Conservation (phyloP, 2,888 invertebrate genomes). For the Ophion obscuratus region DNA sequence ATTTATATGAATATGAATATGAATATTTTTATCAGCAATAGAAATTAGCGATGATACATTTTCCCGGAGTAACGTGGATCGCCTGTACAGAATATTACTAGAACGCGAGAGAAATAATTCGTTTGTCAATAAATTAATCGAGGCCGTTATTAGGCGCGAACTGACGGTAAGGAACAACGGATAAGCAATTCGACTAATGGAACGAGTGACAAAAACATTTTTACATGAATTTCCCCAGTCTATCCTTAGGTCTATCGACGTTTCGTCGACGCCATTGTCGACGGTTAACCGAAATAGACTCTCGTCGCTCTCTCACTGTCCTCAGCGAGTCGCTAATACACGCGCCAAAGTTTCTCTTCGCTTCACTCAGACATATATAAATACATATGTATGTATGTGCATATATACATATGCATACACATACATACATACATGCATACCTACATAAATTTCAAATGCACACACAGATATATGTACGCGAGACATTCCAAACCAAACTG, state of each 20-base stretch:
- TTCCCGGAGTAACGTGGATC: too few relatives aligned
- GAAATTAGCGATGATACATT: background rate
- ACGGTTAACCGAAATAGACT: conserved; percentile 71
- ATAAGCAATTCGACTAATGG: conserved; percentile 48
- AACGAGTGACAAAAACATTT: conserved; percentile 43
- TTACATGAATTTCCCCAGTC: conserved; percentile 54
- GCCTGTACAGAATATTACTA: too few relatives aligned
- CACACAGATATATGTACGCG: background rate
- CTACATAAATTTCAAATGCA: conserved; percentile 6
- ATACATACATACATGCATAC: background rate
- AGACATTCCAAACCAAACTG: conserved; percentile 17
- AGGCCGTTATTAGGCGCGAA: background rate
- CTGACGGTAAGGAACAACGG: background rate
- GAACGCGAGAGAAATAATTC: background rate
- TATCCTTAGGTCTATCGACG: conserved; percentile 69
- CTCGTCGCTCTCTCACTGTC: conserved; percentile 50
- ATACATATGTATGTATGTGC: background rate
- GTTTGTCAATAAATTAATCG: background rate
- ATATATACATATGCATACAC: background rate
- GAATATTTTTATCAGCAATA: background rate
- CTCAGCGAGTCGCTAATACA: conserved; percentile 50
- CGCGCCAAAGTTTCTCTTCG: conserved; percentile 39
- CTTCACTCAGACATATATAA: background rate
- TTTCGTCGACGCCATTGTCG: conserved; percentile 71
- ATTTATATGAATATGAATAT: background rate